phyloP scores from a whole-genome alignment of 2,113 vertebrate species.

The Bufo gargarizans region DNA sequence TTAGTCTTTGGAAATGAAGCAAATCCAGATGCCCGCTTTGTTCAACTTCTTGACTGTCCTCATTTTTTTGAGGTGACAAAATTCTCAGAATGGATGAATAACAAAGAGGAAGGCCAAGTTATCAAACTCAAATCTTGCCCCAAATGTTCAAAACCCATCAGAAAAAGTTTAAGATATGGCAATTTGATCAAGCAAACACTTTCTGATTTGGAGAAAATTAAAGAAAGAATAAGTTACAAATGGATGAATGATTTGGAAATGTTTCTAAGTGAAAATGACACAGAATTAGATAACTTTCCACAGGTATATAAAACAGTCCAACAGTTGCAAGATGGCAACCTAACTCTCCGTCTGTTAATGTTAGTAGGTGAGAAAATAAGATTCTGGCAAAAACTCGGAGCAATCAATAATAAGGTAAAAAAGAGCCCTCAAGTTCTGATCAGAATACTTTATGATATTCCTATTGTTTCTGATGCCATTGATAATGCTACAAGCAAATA shows the following conservation, averaged over 20 bases:
- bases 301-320: background rate
- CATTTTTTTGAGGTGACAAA: constrained; percentile 62
- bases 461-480: background rate
- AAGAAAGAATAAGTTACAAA: constrained; percentile 46
- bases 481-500: background rate
- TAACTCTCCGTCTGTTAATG: constrained; percentile 5
- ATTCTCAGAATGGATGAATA: constrained; percentile 60
- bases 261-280: constrained; percentile 34
- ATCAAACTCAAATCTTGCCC: constrained; percentile 60
- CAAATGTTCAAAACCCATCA: constrained; percentile 60
- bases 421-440: background rate
- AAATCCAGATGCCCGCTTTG: constrained; percentile 56
- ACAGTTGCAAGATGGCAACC: background rate
- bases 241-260: constrained; percentile 39
- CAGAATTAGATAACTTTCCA: constrained; percentile 28
- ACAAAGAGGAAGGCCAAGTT: background rate
- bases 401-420: constrained; percentile 7
- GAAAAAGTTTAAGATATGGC: constrained; percentile 57
- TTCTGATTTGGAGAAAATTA: constrained; percentile 57
- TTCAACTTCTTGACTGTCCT: constrained; percentile 60
- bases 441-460: background rate
- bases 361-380: constrained; percentile 23
- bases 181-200: constrained; percentile 49
- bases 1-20: constrained; percentile 61
- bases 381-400: constrained; percentile 37